These are phyloP conservation scores for Hippocampus barbouri DNA, from an alignment of 2,113 vertebrate genomes.

Conservation along the genomic window DNA sequence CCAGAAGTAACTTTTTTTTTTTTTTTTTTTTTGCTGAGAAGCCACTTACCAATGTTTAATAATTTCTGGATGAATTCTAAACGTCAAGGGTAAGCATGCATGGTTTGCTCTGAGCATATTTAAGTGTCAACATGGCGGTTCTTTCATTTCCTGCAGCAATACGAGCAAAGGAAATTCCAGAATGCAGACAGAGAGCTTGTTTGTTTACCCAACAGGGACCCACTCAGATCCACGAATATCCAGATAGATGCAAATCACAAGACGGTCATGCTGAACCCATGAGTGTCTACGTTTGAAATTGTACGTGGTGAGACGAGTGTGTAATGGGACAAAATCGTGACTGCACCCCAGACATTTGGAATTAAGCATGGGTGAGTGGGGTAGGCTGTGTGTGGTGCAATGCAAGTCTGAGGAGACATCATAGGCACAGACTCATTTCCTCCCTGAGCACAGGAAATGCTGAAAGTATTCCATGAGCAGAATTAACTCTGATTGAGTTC, in stretches of 20 bases:
- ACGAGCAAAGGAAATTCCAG: conserved; percentile 55
- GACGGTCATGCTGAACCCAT: conserved; percentile 26
- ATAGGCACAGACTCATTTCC: conserved; percentile 2
- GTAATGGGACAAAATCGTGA: conserved; percentile 38
- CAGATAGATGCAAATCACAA: conserved; percentile 50
- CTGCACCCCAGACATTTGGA: conserved; percentile 54
- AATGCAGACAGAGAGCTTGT: conserved; percentile 39
- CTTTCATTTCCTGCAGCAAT: conserved; percentile 15
- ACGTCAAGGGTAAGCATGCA: neutral
- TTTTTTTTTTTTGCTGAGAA: conserved; percentile 14
- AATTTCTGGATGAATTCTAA: neutral
- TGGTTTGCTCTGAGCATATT: neutral
- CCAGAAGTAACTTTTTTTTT: conserved; percentile 35
- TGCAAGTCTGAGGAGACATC: conserved; percentile 35
- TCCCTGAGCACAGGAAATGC: conserved; percentile 30
- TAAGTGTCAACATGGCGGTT: conserved; percentile 40
- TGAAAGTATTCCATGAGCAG: conserved; percentile 25
- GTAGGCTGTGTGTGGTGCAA: conserved; percentile 8
- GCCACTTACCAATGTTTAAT: neutral
- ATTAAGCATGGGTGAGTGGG: conserved; percentile 42
- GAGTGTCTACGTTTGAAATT: conserved; percentile 33
- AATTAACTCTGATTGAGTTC: conserved; percentile 41
- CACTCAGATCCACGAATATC: conserved; percentile 25
- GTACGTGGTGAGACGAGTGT: conserved; percentile 42
- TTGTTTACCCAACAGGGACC: conserved; percentile 59